phyloP scores from a whole-genome alignment of 2,797 vertebrate genomes.

The Pseudocheirus occidentalis region DNA sequence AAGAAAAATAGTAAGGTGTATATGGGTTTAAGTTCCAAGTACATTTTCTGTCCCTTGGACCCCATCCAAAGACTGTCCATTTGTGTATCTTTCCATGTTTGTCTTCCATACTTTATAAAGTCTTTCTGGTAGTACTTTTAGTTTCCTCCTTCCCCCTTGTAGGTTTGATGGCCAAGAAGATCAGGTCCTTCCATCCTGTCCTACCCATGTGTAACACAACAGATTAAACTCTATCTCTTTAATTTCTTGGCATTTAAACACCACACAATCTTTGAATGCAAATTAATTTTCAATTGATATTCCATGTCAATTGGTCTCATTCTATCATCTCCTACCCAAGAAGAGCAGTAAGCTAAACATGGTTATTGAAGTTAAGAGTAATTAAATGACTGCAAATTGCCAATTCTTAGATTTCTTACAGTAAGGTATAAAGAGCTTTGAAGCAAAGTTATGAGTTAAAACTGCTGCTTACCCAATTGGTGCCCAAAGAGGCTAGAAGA shows the following conservation, averaged over 20 bases:
- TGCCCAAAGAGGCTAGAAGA: no score
- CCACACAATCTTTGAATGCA: not conserved
- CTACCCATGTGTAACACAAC: not conserved
- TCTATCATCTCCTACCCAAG: not conserved
- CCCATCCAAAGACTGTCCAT: not conserved
- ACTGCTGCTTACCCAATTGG: no score
- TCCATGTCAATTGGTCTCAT: not conserved
- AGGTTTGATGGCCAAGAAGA: not conserved
- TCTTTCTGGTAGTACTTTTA: not conserved
- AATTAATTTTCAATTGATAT: not conserved
- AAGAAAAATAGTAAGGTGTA: not conserved
- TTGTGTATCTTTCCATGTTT: not conserved
- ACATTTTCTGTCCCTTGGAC: not conserved
- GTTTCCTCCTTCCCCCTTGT: not conserved
- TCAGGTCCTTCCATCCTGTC: not conserved
- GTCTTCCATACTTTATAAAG: not conserved
- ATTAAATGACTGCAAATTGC: no score
- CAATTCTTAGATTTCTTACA: no score
- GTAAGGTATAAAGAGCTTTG: no score
- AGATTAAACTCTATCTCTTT: not conserved
- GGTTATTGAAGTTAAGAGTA: no score
- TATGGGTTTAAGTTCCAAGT: not conserved
- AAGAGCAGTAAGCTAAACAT: not conserved
- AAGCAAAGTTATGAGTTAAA: no score
- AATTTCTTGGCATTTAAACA: not conserved